Evolutionary conservation across 2,113 vertebrate species (phyloP), one percentile per base, ranked within the genome.

Genomic region (rat (Rattus norvegicus)): DNA sequence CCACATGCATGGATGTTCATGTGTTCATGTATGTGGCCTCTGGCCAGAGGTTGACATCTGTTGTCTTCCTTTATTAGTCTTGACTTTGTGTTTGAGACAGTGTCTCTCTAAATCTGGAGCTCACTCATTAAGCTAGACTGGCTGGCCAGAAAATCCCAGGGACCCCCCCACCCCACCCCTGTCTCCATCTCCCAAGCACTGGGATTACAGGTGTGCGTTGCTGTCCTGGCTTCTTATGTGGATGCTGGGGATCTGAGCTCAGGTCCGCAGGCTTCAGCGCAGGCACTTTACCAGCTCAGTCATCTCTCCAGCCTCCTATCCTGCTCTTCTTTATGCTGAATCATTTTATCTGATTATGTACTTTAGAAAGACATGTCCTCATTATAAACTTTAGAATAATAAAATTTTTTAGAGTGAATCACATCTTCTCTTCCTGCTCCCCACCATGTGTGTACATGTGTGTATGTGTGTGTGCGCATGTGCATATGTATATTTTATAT

Each of bases 341-440:
- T 94, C 47, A 86, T 92, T 97, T 92, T 84, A 91, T 20, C 33
- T 92, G 87, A 80, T 81, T 49, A 75, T 87, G 2, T 22, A 47
- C 4, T 76, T 80, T 61, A 94, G 56, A 85, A 89, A 93, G 36
- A 16, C 65, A 24, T 70, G 94, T 97, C 79, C 24, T 93, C 26
- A 43, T 65, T 84, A 92, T 92, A 92, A 67, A 95, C 80, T 7
- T 80, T 61, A 85, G 61, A 63, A 69, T 90, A 80, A 75, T 59
- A 24, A 67, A 83, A 30, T 63, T 76, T 63, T 94, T 76, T 88
- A 63, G 20, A 56, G 1, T 56, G 49, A 75, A 75, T 75, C 5
- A 86, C n/a, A 13, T 36, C 84, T 30, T 54, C 16, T 87, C 85
- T 52, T 89, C 77, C 9, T 22, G 2, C 39, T 33, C 43, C 39